These are phyloP conservation scores for Augochlora pura DNA, from an alignment of 1,140 invertebrate genomes.

Conservation along the genomic window DNA sequence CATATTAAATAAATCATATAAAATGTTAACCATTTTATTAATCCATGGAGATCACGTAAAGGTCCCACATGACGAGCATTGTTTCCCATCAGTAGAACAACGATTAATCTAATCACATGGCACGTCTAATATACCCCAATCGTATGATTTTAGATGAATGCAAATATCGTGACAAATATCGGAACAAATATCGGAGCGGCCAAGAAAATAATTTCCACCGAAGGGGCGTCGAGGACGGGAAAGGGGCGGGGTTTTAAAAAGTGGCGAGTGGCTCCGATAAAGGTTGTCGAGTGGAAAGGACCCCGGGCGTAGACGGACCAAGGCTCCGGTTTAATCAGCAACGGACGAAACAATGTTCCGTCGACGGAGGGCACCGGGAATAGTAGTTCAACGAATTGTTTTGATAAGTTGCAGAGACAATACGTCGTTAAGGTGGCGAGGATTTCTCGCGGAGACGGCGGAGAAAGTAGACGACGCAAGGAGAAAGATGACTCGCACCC, in stretches of 20 bases:
- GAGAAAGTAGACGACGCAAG: constrained; percentile 44
- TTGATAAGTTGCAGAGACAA: constrained; percentile 79
- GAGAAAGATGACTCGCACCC: constrained; percentile 49
- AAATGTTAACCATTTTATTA: too few relatives aligned
- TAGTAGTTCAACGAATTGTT: constrained; percentile 76
- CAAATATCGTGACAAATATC: too few relatives aligned
- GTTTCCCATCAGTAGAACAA: too few relatives aligned
- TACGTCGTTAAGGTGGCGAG: constrained; percentile 77
- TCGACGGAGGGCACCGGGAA: constrained; percentile 41
- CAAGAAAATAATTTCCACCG: too few relatives aligned
- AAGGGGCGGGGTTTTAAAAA: not conserved
- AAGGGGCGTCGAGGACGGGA: too few relatives aligned
- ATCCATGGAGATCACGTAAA: too few relatives aligned
- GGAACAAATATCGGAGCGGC: too few relatives aligned
- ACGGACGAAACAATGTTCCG: constrained; percentile 59
- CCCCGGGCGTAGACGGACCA: constrained; percentile 44
- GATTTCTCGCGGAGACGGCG: constrained; percentile 50
- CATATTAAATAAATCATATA: too few relatives aligned
- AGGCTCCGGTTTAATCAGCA: constrained; percentile 67
- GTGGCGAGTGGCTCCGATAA: not conserved
- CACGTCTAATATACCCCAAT: too few relatives aligned
- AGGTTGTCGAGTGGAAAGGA: constrained; percentile 8
- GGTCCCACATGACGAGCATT: too few relatives aligned
- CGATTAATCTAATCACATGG: too few relatives aligned
- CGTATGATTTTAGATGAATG: too few relatives aligned